Evolutionary conservation across 2,113 vertebrate species (phyloP), one percentile per base, ranked within the genome.

Genomic region (Syngnathus floridae): DNA sequence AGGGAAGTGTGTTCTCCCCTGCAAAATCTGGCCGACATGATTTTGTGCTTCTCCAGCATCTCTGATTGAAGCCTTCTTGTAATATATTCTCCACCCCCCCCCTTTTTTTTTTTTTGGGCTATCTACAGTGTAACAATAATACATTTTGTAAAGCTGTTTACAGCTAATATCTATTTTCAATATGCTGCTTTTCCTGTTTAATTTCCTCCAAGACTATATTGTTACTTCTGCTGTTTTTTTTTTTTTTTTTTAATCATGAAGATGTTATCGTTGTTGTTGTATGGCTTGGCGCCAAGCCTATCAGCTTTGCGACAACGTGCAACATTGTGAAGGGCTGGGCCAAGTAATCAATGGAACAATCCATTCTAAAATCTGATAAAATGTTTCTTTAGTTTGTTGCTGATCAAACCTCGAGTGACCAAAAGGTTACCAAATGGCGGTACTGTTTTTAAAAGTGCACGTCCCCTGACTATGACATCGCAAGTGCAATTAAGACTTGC

Each of bases 241-340:
- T 74, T 81, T 75, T 81, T 76, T 71, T 55, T 13, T 13, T 13
- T 13, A 1, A 17, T 66, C 40, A 26, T 58, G 40, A 62, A 74
- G 63, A 45, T 46, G 46, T 73, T 81, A 80, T 87, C 78, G 74
- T 65, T 66, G 69, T 62, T 75, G 64, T 68, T 72, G 12, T 61
- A 35, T 40, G 40, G 64, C 45, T 72, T 79, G 80, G 78, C 69
- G 12, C 75, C 64, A 55, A 41, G 75, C 79, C 81, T 83, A 78
- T 88, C 85, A 72, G 75, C 70, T 76, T 54, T 56, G 70, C 22
- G 21, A 64, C 66, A 73, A 31, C 2, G 26, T 31, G 26, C 26
- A 31, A 31, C 26, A 31, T 31, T 31, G 26, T 31, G 26, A 31
- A 31, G 26, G 26, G 26, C 26, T 31, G 26, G 3, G 26, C 26